Evolutionary conservation across 2,797 vertebrate species (phyloP).

Genomic region (Acropternis orthonyx): DNA sequence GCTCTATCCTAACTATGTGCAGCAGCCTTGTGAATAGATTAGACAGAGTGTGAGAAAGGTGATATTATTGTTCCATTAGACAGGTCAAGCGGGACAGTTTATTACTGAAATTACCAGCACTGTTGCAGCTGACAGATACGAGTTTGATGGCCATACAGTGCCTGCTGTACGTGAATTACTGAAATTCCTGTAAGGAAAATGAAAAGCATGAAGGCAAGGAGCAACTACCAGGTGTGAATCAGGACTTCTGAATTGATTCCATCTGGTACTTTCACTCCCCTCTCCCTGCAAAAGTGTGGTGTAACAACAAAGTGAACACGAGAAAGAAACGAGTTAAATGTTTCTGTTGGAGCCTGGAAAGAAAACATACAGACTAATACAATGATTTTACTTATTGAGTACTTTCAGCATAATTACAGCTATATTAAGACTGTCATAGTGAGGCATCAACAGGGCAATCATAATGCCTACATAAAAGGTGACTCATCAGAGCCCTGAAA

Average conservation of each 20-base stretch:
- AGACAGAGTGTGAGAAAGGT: not conserved
- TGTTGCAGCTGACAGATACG: not conserved
- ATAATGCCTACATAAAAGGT: constrained; percentile 50
- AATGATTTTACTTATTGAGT: constrained; percentile 52
- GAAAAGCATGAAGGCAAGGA: not conserved
- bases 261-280: not conserved
- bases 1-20: not conserved
- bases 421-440: constrained; percentile 53
- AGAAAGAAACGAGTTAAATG: not conserved
- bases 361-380: constrained; percentile 56
- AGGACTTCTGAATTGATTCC: not conserved
- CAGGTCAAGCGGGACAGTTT: not conserved
- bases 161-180: not conserved
- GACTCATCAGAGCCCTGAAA: constrained; percentile 55
- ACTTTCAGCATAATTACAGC: constrained; percentile 51
- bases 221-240: not conserved
- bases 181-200: not conserved
- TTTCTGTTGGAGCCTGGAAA: constrained; percentile 24
- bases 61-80: not conserved
- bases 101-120: not conserved
- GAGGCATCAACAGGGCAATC: constrained; percentile 62
- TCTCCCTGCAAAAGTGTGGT: not conserved
- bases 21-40: not conserved
- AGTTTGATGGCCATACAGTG: not conserved
- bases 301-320: not conserved